Evolutionary conservation across 2,797 vertebrate species (phyloP).

Genomic region (Threskiornis aethiopicus): DNA sequence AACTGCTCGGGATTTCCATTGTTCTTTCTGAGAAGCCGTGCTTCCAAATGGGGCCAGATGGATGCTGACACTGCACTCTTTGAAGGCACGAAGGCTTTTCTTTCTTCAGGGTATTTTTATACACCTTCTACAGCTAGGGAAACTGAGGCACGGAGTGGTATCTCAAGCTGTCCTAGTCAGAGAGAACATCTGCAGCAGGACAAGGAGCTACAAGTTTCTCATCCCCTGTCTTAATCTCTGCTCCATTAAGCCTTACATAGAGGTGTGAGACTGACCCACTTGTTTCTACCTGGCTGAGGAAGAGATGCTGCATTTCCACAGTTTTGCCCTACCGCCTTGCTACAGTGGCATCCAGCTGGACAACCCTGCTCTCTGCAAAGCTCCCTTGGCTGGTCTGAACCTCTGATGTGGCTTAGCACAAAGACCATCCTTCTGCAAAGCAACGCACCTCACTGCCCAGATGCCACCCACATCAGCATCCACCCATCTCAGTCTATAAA

Average conservation of each 20-base stretch:
- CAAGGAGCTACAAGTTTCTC: neutral
- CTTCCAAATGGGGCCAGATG: slow-evolving; percentile 7
- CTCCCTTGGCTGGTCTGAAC: neutral
- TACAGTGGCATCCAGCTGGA: neutral
- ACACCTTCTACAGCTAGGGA: neutral
- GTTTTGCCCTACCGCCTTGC: neutral
- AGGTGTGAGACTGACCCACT: neutral
- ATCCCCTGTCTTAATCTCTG: neutral
- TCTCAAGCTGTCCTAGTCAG: neutral
- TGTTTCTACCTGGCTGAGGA: neutral
- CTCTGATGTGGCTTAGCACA: neutral
- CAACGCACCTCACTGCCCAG: neutral
- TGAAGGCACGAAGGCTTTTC: neutral
- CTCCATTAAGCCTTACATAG: neutral
- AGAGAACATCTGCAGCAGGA: neutral
- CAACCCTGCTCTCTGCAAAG: neutral
- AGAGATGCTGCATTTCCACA: neutral
- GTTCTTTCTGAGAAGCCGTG: neutral
- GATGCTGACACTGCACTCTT: slow-evolving; percentile 40
- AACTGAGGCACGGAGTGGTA: neutral
- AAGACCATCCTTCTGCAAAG: neutral
- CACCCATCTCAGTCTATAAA: neutral
- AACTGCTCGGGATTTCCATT: slow-evolving; percentile 21
- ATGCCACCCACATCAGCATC: neutral
- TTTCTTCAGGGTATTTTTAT: neutral